Base-by-base conservation (phyloP, 1,140 invertebrate species). In the Monochamus saltuarius region DNA sequence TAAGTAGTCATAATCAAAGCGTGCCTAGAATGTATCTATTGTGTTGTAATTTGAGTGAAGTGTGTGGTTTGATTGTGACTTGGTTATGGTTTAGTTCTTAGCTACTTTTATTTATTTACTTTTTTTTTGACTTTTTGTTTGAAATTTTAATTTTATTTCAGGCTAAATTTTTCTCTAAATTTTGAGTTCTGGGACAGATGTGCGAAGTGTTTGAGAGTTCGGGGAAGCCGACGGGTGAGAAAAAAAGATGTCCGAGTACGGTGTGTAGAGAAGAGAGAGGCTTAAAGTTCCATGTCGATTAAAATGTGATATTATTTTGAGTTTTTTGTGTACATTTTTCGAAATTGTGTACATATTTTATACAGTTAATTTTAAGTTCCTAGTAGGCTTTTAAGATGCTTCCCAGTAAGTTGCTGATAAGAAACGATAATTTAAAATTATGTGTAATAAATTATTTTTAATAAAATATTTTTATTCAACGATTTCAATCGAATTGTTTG, bases 351-450 rank as follows among this genome's bases (percentile, higher is more conserved):
- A 59, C 42, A 52, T 59, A 52, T 50, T 50, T 17, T 59, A 59
- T 53, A 59, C 42, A 52, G 49, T n/a, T 63, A 63, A 46, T 66
- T 61, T 54, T 67, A 67, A 67, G 65, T 67, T 67, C 65, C 65
- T 67, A 66, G 16, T 63, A 67, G 57, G 57, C 58, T 29, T 63
- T 14, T 57, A 57, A 63, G 56, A 53, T 54, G 45, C 53, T 56
- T 56, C 53, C n/a, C 53, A 40, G 38, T 56, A 46, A 53, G 37
- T 38, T 53, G n/a, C 14, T 29, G 22, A 29, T 29, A 29, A 29
- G 22, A 6, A 29, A 29, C 22, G n/a, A 46, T 45, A 45, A 22
- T 46, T 19, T 56, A 45, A 56, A 56, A 29, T 29, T 38, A 46
- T 4, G 14, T 39, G 51, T 53, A 53, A 53, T 39, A 19, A 53